Evolutionary conservation across 35 echinoderm and acorn worm genomes (phyloP).

Genomic region (Heliocidaris tuberculata): DNA sequence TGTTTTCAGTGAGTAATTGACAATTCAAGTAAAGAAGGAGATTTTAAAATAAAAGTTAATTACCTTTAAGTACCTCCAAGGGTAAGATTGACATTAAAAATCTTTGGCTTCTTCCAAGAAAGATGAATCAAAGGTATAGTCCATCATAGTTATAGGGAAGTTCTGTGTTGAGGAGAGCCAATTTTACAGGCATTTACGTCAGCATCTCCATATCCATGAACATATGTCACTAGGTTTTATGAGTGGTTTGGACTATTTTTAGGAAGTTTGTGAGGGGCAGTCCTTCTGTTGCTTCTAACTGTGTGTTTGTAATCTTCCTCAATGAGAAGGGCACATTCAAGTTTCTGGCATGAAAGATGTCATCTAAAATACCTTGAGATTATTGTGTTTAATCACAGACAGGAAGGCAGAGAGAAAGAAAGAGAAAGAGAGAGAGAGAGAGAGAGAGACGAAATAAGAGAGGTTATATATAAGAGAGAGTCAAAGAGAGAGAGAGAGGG

Average conservation of each 20-base stretch:
- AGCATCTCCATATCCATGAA: neutral
- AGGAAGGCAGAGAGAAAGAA: neutral
- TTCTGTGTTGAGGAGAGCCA: neutral
- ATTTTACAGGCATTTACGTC: neutral
- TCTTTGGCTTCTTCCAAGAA: neutral
- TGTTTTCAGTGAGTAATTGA: neutral
- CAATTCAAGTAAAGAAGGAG: neutral
- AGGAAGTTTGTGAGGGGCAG: neutral
- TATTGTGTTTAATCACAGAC: too few relatives aligned
- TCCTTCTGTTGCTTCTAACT: neutral
- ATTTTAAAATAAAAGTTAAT: neutral
- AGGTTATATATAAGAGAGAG: too few relatives aligned
- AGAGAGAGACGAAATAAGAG: too few relatives aligned
- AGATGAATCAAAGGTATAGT: neutral
- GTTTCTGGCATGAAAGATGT: neutral
- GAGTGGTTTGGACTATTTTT: conserved; percentile 4
- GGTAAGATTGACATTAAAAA: neutral
- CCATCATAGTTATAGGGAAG: too few relatives aligned
- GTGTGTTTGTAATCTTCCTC: neutral
- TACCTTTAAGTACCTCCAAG: neutral
- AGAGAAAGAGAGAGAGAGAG: neutral
- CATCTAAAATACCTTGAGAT: neutral
- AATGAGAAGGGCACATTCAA: neutral
- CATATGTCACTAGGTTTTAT: conserved; percentile 1
- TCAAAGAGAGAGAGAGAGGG: too few relatives aligned